Conservation (phyloP, 2,113 vertebrate species). For the Paracanthobrama guichenoti region DNA sequence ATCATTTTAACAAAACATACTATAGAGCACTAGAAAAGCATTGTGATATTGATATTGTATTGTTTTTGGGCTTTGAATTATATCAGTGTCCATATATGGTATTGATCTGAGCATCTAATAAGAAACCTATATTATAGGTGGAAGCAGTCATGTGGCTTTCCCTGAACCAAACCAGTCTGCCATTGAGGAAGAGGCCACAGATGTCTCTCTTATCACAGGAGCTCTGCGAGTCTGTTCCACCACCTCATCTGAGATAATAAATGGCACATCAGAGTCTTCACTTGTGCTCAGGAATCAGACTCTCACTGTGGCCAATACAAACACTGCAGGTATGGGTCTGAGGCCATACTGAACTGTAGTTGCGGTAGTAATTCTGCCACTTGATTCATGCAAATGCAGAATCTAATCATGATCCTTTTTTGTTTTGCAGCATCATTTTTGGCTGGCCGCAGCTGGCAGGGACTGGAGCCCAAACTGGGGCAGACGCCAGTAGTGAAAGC, state of each 20-base stretch:
- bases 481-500: conserved; percentile 82
- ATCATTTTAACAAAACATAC: not conserved
- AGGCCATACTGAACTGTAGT: not conserved
- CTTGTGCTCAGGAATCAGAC: conserved; percentile 79
- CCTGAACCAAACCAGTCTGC: conserved; percentile 62
- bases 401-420: not conserved
- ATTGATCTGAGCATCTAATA: not conserved
- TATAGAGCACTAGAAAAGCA: not conserved
- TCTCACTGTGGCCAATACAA: conserved; percentile 73
- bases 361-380: not conserved
- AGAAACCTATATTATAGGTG: conserved; percentile 72
- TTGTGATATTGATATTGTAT: not conserved
- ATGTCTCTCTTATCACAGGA: conserved; percentile 90
- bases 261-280: conserved; percentile 42
- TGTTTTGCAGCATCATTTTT: conserved; percentile 83
- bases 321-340: conserved; percentile 81
- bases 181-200: conserved; percentile 60
- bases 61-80: not conserved
- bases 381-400: not conserved
- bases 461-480: conserved; percentile 87
- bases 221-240: conserved; percentile 71
- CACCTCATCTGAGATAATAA: not conserved
- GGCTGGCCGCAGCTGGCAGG: conserved; percentile 87
- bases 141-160: conserved; percentile 78
- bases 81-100: not conserved